These are phyloP conservation scores for Zoanthus solanderi DNA, from an alignment of 92 coral and sea anemone species.

Conservation along the genomic window DNA sequence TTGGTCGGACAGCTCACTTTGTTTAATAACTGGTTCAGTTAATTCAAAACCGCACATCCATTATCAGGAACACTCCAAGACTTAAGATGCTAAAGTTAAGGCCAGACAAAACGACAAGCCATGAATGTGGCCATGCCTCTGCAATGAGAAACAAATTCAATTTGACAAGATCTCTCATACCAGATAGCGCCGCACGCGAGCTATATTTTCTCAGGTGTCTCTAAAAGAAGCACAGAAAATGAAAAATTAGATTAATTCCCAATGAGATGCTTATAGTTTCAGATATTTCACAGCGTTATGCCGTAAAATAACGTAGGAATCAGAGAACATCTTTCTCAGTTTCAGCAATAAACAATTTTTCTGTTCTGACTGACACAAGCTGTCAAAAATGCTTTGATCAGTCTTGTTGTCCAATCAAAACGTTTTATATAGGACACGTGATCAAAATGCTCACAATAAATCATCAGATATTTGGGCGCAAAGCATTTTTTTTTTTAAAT, in stretches of 20 bases:
- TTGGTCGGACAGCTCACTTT: not conserved
- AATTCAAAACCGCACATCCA: conserved; percentile 77
- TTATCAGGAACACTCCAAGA: conserved; percentile 74
- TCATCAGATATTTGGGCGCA: too few species aligned
- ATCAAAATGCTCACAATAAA: not conserved
- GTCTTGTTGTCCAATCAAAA: conserved; percentile 28
- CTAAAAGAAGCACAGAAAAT: not conserved
- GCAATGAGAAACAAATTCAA: conserved; percentile 85
- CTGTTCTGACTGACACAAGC: conserved; percentile 46
- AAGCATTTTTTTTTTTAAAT: too few species aligned
- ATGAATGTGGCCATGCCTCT: conserved; percentile 83
- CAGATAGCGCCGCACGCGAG: not conserved
- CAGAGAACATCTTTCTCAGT: not conserved
- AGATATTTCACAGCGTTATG: not conserved
- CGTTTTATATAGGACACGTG: conserved; percentile 11
- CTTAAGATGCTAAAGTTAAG: conserved; percentile 76
- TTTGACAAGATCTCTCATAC: conserved; percentile 67
- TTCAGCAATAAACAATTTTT: conserved; percentile 5
- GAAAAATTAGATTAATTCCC: not conserved
- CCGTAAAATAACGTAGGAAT: not conserved
- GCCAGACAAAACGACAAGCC: conserved; percentile 77
- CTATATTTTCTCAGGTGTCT: conserved; percentile 3
- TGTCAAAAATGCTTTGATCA: conserved; percentile 30
- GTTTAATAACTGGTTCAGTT: not conserved
- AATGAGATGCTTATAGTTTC: not conserved